Evolutionary conservation across 2,797 vertebrate genomes (phyloP).

Genomic region (Catamblyrhynchus diadema): DNA sequence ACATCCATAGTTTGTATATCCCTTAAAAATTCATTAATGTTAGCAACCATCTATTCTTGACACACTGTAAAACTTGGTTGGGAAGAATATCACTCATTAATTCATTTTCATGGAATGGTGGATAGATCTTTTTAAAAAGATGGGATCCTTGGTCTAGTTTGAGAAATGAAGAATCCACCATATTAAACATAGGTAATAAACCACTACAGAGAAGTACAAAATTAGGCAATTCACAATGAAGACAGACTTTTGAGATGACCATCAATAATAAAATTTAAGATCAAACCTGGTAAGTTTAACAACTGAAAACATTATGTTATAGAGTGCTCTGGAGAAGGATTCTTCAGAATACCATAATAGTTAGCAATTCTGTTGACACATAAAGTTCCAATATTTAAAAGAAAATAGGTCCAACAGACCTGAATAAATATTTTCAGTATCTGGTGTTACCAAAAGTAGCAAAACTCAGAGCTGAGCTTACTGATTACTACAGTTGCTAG

Average conservation of each 20-base stretch:
- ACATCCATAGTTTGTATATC: background rate
- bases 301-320: background rate
- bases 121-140: background rate
- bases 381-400: background rate
- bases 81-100: background rate
- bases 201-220: background rate
- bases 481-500: background rate
- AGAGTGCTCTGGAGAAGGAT: background rate
- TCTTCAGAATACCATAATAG: background rate
- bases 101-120: background rate
- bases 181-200: background rate
- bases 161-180: background rate
- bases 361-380: background rate
- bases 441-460: background rate
- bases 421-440: background rate
- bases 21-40: background rate
- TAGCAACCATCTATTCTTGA: background rate
- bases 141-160: background rate
- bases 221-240: background rate
- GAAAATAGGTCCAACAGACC: background rate
- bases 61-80: background rate
- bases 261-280: background rate
- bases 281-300: background rate
- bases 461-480: background rate
- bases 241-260: background rate